phyloP scores from a whole-genome alignment of 2,888 invertebrate species.

The Eudasyphora cyanicolor region DNA sequence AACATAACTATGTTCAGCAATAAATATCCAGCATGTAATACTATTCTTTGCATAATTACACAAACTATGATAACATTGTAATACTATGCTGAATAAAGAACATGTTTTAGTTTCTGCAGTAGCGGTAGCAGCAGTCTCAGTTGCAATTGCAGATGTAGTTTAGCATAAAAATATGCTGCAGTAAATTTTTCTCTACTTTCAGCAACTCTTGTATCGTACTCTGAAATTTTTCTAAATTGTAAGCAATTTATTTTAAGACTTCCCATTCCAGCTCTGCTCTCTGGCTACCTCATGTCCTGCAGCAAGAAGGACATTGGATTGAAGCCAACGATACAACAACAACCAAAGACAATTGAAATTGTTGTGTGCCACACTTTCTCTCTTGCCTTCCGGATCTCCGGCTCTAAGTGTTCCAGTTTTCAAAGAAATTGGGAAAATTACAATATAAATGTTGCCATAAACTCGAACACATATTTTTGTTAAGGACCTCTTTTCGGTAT shows the following conservation, averaged over 20 bases:
- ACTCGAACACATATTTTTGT: not conserved
- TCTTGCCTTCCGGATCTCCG: too few relatives aligned
- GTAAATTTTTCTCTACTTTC: not conserved
- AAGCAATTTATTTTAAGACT: not conserved
- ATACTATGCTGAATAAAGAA: too few relatives aligned
- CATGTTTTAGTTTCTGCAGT: too few relatives aligned
- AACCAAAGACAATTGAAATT: not conserved
- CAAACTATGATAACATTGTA: not conserved
- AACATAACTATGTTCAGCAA: too few relatives aligned
- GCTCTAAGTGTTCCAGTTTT: not conserved
- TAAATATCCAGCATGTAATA: not conserved
- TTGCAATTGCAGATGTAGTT: not conserved
- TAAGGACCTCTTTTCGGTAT: not conserved
- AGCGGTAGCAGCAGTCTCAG: too few relatives aligned
- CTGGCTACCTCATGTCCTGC: not conserved
- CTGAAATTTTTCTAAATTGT: not conserved
- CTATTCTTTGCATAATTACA: not conserved
- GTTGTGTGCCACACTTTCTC: too few relatives aligned
- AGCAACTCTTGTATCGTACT: not conserved
- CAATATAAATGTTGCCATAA: not conserved
- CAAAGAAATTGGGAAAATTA: not conserved
- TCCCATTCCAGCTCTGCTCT: not conserved
- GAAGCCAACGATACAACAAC: constrained; percentile 30
- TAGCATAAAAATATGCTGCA: not conserved
- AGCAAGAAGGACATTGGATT: constrained; percentile 38